phyloP scores from a whole-genome alignment of 2,888 invertebrate genomes.

The Icerya purchasi region DNA sequence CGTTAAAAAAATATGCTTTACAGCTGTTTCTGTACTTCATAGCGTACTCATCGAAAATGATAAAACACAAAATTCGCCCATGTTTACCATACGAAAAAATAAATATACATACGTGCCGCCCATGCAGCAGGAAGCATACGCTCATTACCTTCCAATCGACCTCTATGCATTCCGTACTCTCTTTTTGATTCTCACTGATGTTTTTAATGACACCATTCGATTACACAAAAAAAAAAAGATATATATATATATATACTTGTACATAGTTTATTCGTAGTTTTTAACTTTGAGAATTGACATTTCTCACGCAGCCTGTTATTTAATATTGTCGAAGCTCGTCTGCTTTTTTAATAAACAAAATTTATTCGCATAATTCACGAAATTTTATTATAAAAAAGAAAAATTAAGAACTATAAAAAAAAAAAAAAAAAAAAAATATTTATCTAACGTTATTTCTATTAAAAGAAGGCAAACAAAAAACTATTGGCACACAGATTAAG shows the following conservation, averaged over 20 bases:
- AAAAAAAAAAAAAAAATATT: background rate
- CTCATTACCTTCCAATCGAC: too few relatives aligned
- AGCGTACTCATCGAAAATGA: too few relatives aligned
- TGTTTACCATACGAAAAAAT: too few relatives aligned
- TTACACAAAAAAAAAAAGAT: background rate
- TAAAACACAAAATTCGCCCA: too few relatives aligned
- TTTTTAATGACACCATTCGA: background rate
- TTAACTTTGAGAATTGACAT: background rate
- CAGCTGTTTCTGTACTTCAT: too few relatives aligned
- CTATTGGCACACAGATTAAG: too few relatives aligned
- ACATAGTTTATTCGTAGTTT: background rate
- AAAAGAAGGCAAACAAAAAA: background rate
- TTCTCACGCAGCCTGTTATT: background rate
- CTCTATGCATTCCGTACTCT: background rate
- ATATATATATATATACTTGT: background rate
- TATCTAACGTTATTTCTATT: background rate
- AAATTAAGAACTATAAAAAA: background rate
- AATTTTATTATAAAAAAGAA: background rate
- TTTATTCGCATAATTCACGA: background rate
- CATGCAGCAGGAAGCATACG: too few relatives aligned
- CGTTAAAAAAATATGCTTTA: too few relatives aligned
- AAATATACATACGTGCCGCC: too few relatives aligned
- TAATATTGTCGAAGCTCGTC: too few relatives aligned
- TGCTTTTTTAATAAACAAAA: background rate
- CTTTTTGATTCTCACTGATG: background rate